phyloP scores from a whole-genome alignment of 2,797 vertebrate species.

The Scolopax rusticola region DNA sequence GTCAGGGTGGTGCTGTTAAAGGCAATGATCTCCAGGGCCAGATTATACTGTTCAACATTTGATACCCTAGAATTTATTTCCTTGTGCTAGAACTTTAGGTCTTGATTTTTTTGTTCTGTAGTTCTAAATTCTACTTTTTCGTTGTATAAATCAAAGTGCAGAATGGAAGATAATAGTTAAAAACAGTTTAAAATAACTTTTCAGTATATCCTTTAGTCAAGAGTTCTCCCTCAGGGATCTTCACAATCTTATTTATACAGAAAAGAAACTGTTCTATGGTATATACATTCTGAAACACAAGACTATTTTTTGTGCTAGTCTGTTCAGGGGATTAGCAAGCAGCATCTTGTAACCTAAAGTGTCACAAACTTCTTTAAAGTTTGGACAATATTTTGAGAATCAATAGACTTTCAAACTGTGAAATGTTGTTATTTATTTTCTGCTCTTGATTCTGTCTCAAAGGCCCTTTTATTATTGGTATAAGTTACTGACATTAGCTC shows the following conservation, averaged over 20 bases:
- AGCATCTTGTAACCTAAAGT: background rate
- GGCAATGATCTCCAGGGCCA: background rate
- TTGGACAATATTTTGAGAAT: background rate
- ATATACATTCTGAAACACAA: background rate
- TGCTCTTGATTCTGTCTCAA: background rate
- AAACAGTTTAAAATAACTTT: background rate
- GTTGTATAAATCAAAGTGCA: background rate
- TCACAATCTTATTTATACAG: background rate
- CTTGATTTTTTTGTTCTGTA: background rate
- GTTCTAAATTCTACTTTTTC: background rate
- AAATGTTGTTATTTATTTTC: background rate
- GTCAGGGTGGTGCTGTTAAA: accelerated
- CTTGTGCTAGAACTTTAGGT: background rate
- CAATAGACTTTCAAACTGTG: background rate
- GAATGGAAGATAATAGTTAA: background rate
- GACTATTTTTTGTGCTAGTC: background rate
- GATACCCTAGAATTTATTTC: background rate
- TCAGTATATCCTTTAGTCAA: background rate
- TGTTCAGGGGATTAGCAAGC: background rate
- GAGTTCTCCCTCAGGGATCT: background rate
- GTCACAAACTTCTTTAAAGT: background rate
- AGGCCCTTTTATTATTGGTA: background rate
- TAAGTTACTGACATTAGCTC: background rate
- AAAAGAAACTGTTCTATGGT: background rate
- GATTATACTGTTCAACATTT: background rate